phyloP scores from a whole-genome alignment of 1,140 invertebrate genomes.

The Euschistus heros region DNA sequence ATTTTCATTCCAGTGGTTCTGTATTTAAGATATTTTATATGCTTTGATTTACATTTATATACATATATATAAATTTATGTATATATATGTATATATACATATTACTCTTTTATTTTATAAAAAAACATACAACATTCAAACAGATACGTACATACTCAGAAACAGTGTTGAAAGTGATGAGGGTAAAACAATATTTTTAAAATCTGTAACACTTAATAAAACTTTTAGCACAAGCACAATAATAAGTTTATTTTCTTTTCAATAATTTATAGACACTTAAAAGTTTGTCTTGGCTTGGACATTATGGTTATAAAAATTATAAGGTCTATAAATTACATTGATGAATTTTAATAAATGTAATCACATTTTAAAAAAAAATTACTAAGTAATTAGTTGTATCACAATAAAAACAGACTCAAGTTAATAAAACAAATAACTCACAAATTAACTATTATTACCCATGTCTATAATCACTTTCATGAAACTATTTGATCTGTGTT shows the following conservation, averaged over 20 bases:
- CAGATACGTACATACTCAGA: constrained; percentile 9
- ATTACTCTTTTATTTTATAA: constrained; percentile 3
- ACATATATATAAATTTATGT: constrained; percentile 1
- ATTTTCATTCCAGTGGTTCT: constrained; percentile 2
- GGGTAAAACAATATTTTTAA: constrained; percentile 2
- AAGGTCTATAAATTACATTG: constrained; percentile 12
- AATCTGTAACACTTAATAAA: constrained; percentile 7
- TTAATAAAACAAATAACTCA: constrained; percentile 24
- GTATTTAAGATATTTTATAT: constrained; percentile 8
- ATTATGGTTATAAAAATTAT: constrained; percentile 10
- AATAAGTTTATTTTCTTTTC: constrained; percentile 13
- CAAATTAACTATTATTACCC: constrained; percentile 26
- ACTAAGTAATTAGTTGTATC: constrained; percentile 28
- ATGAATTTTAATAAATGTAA: constrained; percentile 17
- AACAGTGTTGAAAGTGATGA: constrained; percentile 4
- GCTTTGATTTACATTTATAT: constrained; percentile 2
- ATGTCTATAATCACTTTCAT: constrained; percentile 21
- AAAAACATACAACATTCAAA: constrained; percentile 18
- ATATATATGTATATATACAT: no score
- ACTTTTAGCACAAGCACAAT: neutral
- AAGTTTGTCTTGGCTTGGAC: constrained; percentile 22
- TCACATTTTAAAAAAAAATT: constrained; percentile 24
- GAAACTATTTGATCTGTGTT: constrained; percentile 28
- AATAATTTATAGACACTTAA: constrained; percentile 24
- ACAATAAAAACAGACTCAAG: constrained; percentile 25